Evolutionary conservation across 1,140 invertebrate species (phyloP).

Genomic region (Riptortus pedestris): DNA sequence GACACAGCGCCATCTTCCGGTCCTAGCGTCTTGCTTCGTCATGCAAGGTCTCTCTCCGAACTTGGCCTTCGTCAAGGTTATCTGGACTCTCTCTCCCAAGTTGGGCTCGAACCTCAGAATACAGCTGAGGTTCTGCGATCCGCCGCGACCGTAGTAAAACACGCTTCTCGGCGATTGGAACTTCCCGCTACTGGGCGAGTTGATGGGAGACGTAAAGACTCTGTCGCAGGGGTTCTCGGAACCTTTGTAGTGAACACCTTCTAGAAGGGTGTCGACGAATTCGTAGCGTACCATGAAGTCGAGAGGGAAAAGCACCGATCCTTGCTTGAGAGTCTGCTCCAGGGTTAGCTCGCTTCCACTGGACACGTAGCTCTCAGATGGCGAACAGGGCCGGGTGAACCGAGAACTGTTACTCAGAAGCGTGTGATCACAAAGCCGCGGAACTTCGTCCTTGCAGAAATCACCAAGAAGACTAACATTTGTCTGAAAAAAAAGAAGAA

Average conservation of each 20-base stretch:
- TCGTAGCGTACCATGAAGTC: slow-evolving; percentile 68
- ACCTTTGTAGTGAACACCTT: slow-evolving; percentile 44
- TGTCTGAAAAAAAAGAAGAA: slow-evolving; percentile 30
- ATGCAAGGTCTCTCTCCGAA: slow-evolving; percentile 56
- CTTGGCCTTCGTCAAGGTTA: slow-evolving; percentile 49
- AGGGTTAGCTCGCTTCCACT: slow-evolving; percentile 58
- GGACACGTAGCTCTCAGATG: slow-evolving; percentile 66
- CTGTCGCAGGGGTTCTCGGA: slow-evolving; percentile 49
- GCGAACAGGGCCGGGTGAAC: slow-evolving; percentile 58
- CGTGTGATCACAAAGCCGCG: slow-evolving; percentile 61
- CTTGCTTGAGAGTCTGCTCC: slow-evolving; percentile 57
- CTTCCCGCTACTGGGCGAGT: slow-evolving; percentile 41
- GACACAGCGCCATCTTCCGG: slow-evolving; percentile 53
- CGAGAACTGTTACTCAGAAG: slow-evolving; percentile 60
- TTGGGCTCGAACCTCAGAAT: slow-evolving; percentile 60
- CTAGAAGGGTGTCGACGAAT: slow-evolving; percentile 49
- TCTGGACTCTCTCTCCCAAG: slow-evolving; percentile 50
- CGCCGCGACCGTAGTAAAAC: slow-evolving; percentile 70
- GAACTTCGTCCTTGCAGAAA: slow-evolving; percentile 64
- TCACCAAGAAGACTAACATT: slow-evolving; percentile 55
- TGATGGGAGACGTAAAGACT: slow-evolving; percentile 41
- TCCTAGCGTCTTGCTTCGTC: slow-evolving; percentile 51
- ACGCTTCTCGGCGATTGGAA: slow-evolving; percentile 67
- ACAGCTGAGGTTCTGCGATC: slow-evolving; percentile 61
- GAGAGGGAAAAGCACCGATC: slow-evolving; percentile 63